phyloP scores from a whole-genome alignment of 2,888 invertebrate species.

The Pimpla rufipes region DNA sequence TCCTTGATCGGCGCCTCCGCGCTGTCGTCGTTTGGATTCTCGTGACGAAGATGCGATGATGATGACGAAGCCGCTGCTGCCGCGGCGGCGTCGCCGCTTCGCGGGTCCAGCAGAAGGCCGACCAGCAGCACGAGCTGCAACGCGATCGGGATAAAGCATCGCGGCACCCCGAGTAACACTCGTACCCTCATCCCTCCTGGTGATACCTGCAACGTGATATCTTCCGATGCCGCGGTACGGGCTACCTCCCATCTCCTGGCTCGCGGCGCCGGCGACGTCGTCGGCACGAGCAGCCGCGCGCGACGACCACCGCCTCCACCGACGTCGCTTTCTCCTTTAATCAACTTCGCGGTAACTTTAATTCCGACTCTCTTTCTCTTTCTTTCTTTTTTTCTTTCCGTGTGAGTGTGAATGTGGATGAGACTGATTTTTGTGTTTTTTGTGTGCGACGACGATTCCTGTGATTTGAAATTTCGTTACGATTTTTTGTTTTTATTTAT shows the following conservation, averaged over 20 bases:
- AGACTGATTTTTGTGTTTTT: no score
- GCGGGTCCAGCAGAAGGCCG: conserved; percentile 60
- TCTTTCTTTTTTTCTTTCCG: no score
- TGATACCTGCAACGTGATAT: conserved; percentile 78
- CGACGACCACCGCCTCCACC: not conserved
- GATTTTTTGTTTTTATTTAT: no score
- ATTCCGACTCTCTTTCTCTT: no score
- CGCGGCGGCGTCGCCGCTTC: conserved; percentile 51
- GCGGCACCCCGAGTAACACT: conserved; percentile 72
- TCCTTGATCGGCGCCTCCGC: conserved; percentile 79
- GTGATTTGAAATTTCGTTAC: no score
- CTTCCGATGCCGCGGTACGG: conserved; percentile 59
- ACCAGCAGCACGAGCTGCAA: conserved; percentile 71
- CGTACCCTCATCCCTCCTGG: conserved; percentile 71
- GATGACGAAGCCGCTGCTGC: conserved; percentile 74
- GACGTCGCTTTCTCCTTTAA: not conserved
- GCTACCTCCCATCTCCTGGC: conserved; percentile 71
- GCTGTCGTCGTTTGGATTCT: conserved; percentile 82
- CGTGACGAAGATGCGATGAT: conserved; percentile 72
- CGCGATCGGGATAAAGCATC: conserved; percentile 69
- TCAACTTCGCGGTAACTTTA: no score
- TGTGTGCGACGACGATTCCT: no score
- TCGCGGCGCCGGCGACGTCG: not conserved
- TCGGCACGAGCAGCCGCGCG: not conserved
- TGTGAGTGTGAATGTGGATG: no score